Conservation (phyloP, 2,888 invertebrate species). For the Drosophila seclusa region DNA sequence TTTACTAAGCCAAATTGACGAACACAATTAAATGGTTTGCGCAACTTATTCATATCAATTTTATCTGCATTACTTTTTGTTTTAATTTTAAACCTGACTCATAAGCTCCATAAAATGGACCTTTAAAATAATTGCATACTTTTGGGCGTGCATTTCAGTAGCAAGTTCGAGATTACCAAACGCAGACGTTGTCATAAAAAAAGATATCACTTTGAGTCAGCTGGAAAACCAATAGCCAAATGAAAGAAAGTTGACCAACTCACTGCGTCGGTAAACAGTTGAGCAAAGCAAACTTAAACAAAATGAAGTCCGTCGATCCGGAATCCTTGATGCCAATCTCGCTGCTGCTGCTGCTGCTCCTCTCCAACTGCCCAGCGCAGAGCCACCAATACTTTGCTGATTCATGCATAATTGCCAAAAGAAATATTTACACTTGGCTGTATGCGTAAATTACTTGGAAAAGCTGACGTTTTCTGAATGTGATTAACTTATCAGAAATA, state of each 20-base stretch:
- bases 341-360: constrained; percentile 24
- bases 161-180: constrained; percentile 75
- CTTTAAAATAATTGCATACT: constrained; percentile 20
- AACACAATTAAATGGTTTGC: neutral
- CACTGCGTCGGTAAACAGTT: constrained; percentile 62
- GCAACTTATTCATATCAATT: neutral
- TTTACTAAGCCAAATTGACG: neutral
- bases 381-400: neutral
- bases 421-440: neutral
- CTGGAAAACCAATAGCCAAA: constrained; percentile 50
- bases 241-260: constrained; percentile 62
- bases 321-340: constrained; percentile 42
- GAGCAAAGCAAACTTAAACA: constrained; percentile 35
- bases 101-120: neutral
- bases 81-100: neutral
- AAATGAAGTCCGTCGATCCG: constrained; percentile 48
- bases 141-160: neutral
- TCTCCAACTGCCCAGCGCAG: neutral
- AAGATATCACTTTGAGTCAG: constrained; percentile 41
- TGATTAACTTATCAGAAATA: neutral
- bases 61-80: neutral
- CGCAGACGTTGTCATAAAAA: constrained; percentile 53
- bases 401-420: neutral
- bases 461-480: neutral
- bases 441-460: neutral